Base-by-base conservation (phyloP, 2,113 vertebrate genomes). In the Gallinago paraguaiae region DNA sequence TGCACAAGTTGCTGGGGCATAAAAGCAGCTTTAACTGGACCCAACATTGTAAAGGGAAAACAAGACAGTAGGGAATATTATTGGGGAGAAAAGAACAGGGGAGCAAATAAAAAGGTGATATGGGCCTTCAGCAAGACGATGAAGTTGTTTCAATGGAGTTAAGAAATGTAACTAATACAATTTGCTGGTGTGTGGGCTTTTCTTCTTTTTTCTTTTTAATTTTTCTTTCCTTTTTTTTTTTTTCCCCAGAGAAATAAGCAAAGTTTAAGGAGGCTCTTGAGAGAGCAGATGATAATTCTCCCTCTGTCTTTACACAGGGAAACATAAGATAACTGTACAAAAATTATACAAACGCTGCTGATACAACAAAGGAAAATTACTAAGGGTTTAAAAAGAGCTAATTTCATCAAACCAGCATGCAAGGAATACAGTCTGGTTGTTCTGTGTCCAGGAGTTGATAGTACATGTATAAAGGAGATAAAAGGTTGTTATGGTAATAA, bases 401-500 rank as follows among this genome's bases (percentile, higher is more conserved):
- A 12, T 17, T 15, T 82, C 72, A 51, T 92, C 74, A 93, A 81
- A 89, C 28, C 53, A n/a, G 25, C 46, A 16, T 86, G 31, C 41
- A 82, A 76, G 76, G 56, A 86, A 33, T 90, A 48, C 37, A 6
- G 22, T 72, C 25, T 53, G 65, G 59, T 60, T 69, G 28, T 74
- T 94, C 8, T 57, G 4, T 50, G 63, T 89, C 59, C n/a, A 76
- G 54, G 74, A 76, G 31, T 51, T 70, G 67, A 69, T 46, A 87
- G 57, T 35, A 72, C 28, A 10, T 48, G 61, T 54, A 9, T 35
- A 59, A 93, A 87, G 53, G 54, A 91, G 74, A 79, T 86, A 79
- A 84, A 86, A 94, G 54, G 50, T 85, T 93, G 57, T 87, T 95
- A 92, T 56, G 31, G 16, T 61, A 86, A 82, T 89, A 75, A 92